These are phyloP conservation scores for Cheilosia soror DNA, from an alignment of 2,888 invertebrate genomes.

Conservation along the genomic window DNA sequence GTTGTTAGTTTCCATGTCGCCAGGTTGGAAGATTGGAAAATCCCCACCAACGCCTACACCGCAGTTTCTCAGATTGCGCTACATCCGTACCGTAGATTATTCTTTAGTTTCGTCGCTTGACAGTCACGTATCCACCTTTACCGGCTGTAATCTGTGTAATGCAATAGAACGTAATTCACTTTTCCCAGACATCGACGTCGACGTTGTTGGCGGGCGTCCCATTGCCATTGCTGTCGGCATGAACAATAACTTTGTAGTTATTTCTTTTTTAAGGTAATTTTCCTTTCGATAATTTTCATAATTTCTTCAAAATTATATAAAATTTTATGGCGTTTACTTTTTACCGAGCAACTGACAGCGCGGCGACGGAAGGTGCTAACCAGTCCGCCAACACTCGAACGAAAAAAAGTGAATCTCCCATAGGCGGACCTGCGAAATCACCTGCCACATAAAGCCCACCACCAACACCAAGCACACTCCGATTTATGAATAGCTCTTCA, in stretches of 20 bases:
- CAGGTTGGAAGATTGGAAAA: neutral
- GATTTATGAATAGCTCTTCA: slow-evolving; percentile 29
- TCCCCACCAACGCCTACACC: slow-evolving; percentile 9
- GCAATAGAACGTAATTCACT: slow-evolving; percentile 56
- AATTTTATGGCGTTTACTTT: slow-evolving; percentile 32
- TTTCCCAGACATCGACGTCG: slow-evolving; percentile 30
- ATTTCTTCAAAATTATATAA: slow-evolving; percentile 18
- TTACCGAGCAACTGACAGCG: neutral
- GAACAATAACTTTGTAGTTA: slow-evolving; percentile 24
- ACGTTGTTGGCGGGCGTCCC: neutral
- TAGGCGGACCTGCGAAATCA: slow-evolving; percentile 59
- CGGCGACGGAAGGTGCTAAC: slow-evolving; percentile 30
- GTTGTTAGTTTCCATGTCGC: neutral
- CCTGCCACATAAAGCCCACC: slow-evolving; percentile 14
- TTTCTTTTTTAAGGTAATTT: slow-evolving; percentile 15
- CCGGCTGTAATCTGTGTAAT: slow-evolving; percentile 20
- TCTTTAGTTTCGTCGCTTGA: slow-evolving; percentile 45
- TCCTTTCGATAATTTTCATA: slow-evolving; percentile 51
- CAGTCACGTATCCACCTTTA: slow-evolving; percentile 44
- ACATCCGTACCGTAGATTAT: slow-evolving; percentile 38
- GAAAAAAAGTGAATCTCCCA: slow-evolving; percentile 63
- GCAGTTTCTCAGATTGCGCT: slow-evolving; percentile 14
- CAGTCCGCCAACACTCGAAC: slow-evolving; percentile 39
- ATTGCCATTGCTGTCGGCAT: slow-evolving; percentile 17
- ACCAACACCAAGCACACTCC: neutral